These are phyloP conservation scores for Phalacrocorax brasilianus DNA, from an alignment of 2,113 vertebrate species.

Conservation along the genomic window DNA sequence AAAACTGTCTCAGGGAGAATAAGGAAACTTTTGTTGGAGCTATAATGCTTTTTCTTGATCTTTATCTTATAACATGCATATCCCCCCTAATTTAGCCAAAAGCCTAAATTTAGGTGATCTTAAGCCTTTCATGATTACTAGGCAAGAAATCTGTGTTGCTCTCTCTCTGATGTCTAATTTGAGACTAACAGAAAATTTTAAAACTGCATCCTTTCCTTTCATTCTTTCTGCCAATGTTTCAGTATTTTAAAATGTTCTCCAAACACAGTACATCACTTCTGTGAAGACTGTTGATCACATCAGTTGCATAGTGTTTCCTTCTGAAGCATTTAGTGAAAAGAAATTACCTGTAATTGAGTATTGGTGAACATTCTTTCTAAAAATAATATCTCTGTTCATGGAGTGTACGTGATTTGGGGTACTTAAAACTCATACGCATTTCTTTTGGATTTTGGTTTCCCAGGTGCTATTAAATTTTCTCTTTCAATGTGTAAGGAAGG, in stretches of 20 bases:
- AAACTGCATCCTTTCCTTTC: background rate
- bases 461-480: background rate
- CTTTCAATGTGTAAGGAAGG: background rate
- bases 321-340: background rate
- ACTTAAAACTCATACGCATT: background rate
- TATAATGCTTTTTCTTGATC: background rate
- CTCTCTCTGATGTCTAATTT: background rate
- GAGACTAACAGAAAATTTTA: background rate
- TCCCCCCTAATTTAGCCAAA: background rate
- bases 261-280: background rate
- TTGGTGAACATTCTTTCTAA: background rate
- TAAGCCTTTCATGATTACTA: background rate
- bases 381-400: background rate
- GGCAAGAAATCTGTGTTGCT: background rate
- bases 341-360: background rate
- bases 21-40: background rate
- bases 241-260: background rate
- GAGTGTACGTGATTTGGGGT: background rate
- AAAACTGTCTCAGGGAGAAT: background rate
- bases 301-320: background rate
- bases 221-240: background rate
- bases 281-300: background rate
- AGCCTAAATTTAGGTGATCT: background rate
- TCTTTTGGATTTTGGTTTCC: background rate
- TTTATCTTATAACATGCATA: background rate